These are phyloP conservation scores for Spicauda simplicius DNA, from an alignment of 2,888 invertebrate genomes.

Conservation along the genomic window DNA sequence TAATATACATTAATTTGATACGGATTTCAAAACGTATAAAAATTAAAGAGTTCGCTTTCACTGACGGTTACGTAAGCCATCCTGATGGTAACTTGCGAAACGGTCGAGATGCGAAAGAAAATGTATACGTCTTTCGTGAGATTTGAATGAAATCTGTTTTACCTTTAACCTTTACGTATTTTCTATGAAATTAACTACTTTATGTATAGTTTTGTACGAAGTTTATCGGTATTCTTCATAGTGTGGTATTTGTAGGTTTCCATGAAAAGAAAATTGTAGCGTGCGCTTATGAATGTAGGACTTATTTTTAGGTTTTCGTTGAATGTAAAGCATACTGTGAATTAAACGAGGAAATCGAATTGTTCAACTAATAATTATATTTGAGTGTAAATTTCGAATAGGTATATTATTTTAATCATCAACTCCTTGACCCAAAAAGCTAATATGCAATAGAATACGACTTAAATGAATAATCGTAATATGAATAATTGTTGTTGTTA, in stretches of 20 bases:
- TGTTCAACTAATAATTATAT: background rate
- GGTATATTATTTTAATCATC: too few relatives aligned
- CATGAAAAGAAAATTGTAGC: too few relatives aligned
- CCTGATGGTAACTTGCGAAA: conserved; percentile 32
- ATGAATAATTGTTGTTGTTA: conserved; percentile 23
- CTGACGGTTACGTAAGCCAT: conserved; percentile 26
- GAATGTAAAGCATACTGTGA: too few relatives aligned
- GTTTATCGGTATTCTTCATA: too few relatives aligned
- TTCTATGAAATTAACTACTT: background rate
- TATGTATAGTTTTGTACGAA: background rate
- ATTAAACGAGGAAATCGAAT: background rate
- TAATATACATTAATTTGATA: conserved; percentile 6
- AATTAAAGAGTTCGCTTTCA: conserved; percentile 31
- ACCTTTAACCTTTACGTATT: conserved; percentile 11
- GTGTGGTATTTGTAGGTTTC: too few relatives aligned
- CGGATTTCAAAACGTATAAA: conserved; percentile 30
- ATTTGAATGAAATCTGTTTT: conserved; percentile 19
- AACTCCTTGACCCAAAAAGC: background rate
- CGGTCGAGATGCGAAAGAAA: conserved; percentile 17
- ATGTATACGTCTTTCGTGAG: conserved; percentile 16
- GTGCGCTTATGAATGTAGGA: too few relatives aligned
- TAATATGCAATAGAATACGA: conserved; percentile 17
- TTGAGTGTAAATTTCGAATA: too few relatives aligned
- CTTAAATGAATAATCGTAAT: conserved; percentile 20
- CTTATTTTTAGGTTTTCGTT: too few relatives aligned